Evolutionary conservation across 2,113 vertebrate species (phyloP).

Genomic region (Speoplatyrhinus poulsoni): DNA sequence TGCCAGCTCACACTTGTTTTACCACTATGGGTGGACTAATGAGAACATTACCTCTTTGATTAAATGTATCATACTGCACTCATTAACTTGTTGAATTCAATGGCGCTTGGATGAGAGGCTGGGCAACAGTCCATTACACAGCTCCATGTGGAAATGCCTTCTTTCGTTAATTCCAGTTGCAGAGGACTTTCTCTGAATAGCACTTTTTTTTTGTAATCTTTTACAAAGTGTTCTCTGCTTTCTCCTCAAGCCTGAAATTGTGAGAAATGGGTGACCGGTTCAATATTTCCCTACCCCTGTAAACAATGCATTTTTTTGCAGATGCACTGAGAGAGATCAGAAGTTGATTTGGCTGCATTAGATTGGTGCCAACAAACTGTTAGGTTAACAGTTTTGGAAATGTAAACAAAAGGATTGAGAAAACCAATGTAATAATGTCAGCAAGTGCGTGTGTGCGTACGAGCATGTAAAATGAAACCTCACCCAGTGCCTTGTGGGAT

Average conservation of each 20-base stretch:
- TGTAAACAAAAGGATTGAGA: background rate
- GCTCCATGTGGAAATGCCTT: slow-evolving; percentile 3
- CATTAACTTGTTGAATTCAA: slow-evolving; percentile 17
- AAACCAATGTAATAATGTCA: background rate
- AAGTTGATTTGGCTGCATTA: background rate
- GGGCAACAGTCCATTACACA: background rate
- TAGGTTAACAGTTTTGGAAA: background rate
- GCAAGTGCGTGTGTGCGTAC: background rate
- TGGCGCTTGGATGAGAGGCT: background rate
- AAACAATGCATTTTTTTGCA: background rate
- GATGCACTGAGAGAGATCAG: background rate
- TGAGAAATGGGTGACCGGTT: background rate
- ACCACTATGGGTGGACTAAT: slow-evolving; percentile 34
- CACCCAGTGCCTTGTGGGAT: background rate
- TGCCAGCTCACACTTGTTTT: slow-evolving; percentile 11
- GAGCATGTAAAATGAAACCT: background rate
- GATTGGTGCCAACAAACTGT: background rate
- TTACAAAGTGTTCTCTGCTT: background rate
- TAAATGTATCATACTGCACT: slow-evolving; percentile 23
- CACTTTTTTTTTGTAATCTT: slow-evolving; percentile 1
- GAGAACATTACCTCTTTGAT: slow-evolving; percentile 49
- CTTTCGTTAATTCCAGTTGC: slow-evolving; percentile 1
- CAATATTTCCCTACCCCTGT: background rate
- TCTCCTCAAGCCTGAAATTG: background rate
- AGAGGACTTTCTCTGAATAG: too few species aligned